Evolutionary conservation across 2,113 vertebrate species (phyloP), one percentile per base, ranked within the genome.

Genomic region (Siniperca chuatsi): DNA sequence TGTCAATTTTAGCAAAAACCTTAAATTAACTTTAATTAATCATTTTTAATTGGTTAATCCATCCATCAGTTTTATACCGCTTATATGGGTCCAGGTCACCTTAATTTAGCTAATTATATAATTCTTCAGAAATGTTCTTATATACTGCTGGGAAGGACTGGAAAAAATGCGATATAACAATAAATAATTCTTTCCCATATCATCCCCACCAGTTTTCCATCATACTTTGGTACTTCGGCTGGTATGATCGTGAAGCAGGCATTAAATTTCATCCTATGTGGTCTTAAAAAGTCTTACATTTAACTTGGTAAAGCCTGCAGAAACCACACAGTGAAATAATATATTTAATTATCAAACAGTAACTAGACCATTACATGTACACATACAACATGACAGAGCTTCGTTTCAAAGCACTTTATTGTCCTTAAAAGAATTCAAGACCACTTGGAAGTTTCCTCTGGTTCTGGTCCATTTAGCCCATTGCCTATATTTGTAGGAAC

Each of bases 221-320:
- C 16, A 37, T 11, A 9, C 33, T 40, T 9, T 64, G 8, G 33
- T 33, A 35, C 12, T 60, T 60, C 13, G n/a, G 15, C 29, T 2
- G 1, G 15, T 62, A 5, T 40, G 18, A 42, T 23, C 2, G 8
- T 6, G 20, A 65, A 42, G 23, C 62, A 44, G 64, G 11, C 23
- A 40, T 40, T 40, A 21, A 16, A 33, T 35, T 33, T 10, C 10
- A 25, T 18, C 8, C 18, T 58, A 9, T 35, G 6, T 62, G 60
- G 55, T 75, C 40, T 48, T 68, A 9, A 69, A 80, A 69, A 33
- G 15, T n/a, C 25, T 54, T 67, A 25, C 25, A 67, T 67, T 67
- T 23, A 46, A 37, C 18, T 50, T 29, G 66, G n/a, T 68, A 15
- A 68, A 33, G 16, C 7, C 16, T 50, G 3, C 67, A 50, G 46